Conservation (phyloP, 2,797 vertebrate species). For the Menidia menidia region DNA sequence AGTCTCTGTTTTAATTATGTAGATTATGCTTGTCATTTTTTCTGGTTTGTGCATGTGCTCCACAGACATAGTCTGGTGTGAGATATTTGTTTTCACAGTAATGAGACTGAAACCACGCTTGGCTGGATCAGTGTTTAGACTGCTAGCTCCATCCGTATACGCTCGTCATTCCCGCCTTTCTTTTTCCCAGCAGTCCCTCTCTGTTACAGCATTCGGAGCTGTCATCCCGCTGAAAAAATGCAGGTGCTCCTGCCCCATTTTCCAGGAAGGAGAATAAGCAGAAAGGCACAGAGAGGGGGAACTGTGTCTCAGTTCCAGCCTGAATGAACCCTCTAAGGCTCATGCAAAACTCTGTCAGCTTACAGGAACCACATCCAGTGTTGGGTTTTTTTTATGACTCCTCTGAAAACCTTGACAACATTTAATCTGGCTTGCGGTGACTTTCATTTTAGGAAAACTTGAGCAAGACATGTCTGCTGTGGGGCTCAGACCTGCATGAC, state of each 20-base stretch:
- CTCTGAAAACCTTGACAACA: background rate
- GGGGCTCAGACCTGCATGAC: slow-evolving; percentile 13
- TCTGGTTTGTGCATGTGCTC: background rate
- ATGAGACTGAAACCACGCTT: slow-evolving; percentile 20
- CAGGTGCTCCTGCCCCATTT: slow-evolving; percentile 50
- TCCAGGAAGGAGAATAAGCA: slow-evolving; percentile 28
- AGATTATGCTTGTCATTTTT: background rate
- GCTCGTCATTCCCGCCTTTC: slow-evolving; percentile 6
- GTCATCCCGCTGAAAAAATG: slow-evolving; percentile 51
- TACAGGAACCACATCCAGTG: background rate
- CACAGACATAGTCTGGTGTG: slow-evolving; percentile 13
- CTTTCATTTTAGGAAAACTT: background rate
- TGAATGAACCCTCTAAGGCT: slow-evolving; percentile 2
- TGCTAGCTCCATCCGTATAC: slow-evolving; percentile 32
- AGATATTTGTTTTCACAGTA: slow-evolving; percentile 52
- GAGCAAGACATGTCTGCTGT: background rate
- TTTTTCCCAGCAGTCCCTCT: slow-evolving; percentile 21
- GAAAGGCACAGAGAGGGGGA: background rate
- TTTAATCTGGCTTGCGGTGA: background rate
- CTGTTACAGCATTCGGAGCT: slow-evolving; percentile 27
- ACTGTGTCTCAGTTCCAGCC: background rate
- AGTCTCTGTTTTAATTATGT: too few relatives aligned
- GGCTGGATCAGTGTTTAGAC: slow-evolving; percentile 56
- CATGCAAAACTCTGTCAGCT: background rate
- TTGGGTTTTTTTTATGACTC: background rate